Evolutionary conservation across 2,113 vertebrate genomes (phyloP), one percentile per base, ranked within the genome.

Genomic region (Junco hyemalis): DNA sequence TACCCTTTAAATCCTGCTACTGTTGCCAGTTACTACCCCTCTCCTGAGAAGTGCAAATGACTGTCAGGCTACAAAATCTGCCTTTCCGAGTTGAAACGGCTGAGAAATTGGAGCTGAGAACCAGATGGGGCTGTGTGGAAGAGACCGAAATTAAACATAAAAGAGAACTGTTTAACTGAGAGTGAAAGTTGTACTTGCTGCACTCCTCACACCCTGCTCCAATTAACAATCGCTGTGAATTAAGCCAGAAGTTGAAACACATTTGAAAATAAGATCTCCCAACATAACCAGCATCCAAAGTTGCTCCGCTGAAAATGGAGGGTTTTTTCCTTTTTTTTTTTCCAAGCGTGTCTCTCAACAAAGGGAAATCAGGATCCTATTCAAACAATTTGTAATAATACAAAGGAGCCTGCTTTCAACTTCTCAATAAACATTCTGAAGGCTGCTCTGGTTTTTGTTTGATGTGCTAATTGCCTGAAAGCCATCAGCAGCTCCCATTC

Each of bases 331-430:
- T 72, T 76, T 72, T 76, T 48, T 45, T 15, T 48, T 45, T 14
- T 3, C 45, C 71, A 91, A 95, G 86, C 57, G 16, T 92, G 92
- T 95, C 96, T 89, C 92, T 71, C 95, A 95, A 96, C 95, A 96
- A 96, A 96, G 93, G 81, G 90, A 92, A 97, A 95, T 84, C 90
- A 83, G 88, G 88, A 90, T 91, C 85, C 93, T 90, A 92, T 88
- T 96, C 93, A 93, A 92, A 92, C 95, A 96, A 95, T 93, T 93
- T 93, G 92, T 93, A 92, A 76, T 88, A 80, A 87, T 92, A 95
- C 93, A 95, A 95, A 97, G 92, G 79, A 90, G 60, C 63, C 95
- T 3, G 90, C 90, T 94, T 91, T 80, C 95, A 93, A 90, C 93
- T 95, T 86, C 94, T 90, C 90, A 77, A 89, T 80, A 89, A 95